Conservation (phyloP, 2,888 invertebrate genomes). For the Eristalis pertinax region DNA sequence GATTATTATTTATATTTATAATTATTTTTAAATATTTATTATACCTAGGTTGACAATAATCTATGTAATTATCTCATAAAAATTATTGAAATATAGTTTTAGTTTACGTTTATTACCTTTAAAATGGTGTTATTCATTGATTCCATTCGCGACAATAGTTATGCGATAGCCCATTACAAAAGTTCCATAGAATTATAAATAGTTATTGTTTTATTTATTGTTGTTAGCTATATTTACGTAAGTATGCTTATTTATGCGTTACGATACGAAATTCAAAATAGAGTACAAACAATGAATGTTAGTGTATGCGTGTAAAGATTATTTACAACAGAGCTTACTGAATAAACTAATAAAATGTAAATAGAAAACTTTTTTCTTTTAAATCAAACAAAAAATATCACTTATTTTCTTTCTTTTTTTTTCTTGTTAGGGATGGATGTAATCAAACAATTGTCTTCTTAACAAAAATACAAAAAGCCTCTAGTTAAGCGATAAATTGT, state of each 20-base stretch:
- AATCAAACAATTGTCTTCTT: conserved; percentile 6
- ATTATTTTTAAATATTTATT: background rate
- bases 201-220: conserved; percentile 45
- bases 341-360: conserved; percentile 37
- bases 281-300: conserved; percentile 15
- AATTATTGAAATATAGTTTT: background rate
- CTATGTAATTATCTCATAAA: background rate
- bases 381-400: background rate
- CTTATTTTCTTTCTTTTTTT: background rate
- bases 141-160: background rate
- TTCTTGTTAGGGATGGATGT: conserved; percentile 8
- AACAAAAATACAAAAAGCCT: conserved; percentile 61
- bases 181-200: background rate
- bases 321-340: conserved; percentile 52
- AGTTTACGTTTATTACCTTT: background rate
- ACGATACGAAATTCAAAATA: conserved; percentile 2
- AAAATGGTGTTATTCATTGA: background rate
- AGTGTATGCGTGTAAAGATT: conserved; percentile 22
- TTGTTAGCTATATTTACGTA: conserved; percentile 45
- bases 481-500: conserved; percentile 63
- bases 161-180: background rate
- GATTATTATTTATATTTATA: background rate
- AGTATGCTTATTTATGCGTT: conserved; percentile 38
- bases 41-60: background rate
- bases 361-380: conserved; percentile 19